These are phyloP conservation scores for Hyppa rectilinea DNA, from an alignment of 2,888 invertebrate species.

Conservation along the genomic window DNA sequence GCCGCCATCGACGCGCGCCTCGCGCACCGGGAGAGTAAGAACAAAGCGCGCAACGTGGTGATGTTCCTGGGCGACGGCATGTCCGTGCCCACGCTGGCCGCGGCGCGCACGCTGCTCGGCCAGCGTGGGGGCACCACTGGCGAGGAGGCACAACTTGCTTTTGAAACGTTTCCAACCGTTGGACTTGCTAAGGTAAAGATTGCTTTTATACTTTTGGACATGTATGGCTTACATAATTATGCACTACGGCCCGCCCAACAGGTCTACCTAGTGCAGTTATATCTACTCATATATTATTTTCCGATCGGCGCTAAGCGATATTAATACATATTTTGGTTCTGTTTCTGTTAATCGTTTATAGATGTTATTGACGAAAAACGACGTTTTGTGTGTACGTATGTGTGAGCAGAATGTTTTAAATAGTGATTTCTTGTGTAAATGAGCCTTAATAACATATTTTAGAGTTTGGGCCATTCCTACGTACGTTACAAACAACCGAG, in stretches of 20 bases:
- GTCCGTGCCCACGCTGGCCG: slow-evolving; percentile 93
- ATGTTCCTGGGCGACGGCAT: slow-evolving; percentile 95
- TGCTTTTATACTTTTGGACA: neutral
- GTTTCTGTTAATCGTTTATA: neutral
- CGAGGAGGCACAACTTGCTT: slow-evolving; percentile 84
- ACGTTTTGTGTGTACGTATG: too few species aligned
- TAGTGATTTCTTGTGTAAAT: neutral
- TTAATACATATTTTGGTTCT: neutral
- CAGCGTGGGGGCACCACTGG: slow-evolving; percentile 89
- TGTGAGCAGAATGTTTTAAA: too few species aligned
- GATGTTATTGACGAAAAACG: too few species aligned
- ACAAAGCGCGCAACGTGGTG: slow-evolving; percentile 90
- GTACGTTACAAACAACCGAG: neutral
- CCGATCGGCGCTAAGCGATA: neutral
- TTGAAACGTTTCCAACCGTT: slow-evolving; percentile 88
- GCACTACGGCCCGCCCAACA: too few species aligned
- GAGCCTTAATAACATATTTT: neutral
- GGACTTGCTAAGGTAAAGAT: slow-evolving; percentile 92
- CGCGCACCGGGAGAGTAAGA: slow-evolving; percentile 27
- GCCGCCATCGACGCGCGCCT: slow-evolving; percentile 79
- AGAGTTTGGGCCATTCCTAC: too few species aligned
- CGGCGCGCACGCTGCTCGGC: slow-evolving; percentile 92
- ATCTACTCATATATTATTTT: neutral
- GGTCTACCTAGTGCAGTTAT: neutral
- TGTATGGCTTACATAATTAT: neutral